phyloP scores from a whole-genome alignment of 2,888 invertebrate species.

The Lydus trimaculatus region DNA sequence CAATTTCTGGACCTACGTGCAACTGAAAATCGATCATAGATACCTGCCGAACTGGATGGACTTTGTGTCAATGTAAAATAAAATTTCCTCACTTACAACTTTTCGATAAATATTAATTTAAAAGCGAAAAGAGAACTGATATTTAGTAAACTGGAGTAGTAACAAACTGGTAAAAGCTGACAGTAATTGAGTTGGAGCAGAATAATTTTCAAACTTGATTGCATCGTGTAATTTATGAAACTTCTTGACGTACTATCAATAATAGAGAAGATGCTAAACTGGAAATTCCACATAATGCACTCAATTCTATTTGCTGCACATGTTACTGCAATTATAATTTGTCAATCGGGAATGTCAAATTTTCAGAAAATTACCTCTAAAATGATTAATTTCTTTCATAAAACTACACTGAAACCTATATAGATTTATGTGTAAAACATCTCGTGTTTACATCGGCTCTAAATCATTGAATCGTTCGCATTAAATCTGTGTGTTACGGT shows the following conservation, averaged over 20 bases:
- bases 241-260: not conserved
- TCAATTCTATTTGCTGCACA: not conserved
- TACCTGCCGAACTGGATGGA: not conserved
- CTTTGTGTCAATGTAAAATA: not conserved
- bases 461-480: conserved; percentile 12
- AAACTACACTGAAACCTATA: not conserved
- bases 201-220: not conserved
- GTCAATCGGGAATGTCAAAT: not conserved
- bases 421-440: conserved; percentile 7
- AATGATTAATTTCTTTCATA: conserved; percentile 8
- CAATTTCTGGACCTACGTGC: conserved; percentile 7
- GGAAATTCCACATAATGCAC: not conserved
- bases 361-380: not conserved
- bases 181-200: not conserved
- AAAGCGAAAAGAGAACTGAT: not conserved
- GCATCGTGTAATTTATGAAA: not conserved
- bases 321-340: not conserved
- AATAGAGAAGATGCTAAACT: not conserved
- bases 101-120: not conserved
- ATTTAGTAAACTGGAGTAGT: not conserved
- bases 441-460: conserved; percentile 5
- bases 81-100: too few relatives aligned
- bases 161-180: not conserved
- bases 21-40: not conserved
- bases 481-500: conserved; percentile 6